Conservation (phyloP, 2,888 invertebrate genomes). For the Dolichopus griseipennis region DNA sequence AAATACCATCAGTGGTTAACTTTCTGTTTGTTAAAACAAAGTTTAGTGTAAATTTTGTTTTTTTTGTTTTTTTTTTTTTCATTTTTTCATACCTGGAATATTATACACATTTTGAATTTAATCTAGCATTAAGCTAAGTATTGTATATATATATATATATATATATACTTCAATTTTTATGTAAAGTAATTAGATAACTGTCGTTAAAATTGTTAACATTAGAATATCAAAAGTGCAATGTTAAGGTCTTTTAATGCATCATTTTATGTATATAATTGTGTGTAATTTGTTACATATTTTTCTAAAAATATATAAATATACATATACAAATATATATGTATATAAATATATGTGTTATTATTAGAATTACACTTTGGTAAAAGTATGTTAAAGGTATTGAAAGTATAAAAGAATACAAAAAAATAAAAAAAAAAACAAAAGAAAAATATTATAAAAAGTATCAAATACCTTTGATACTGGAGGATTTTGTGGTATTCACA, state of each 20-base stretch:
- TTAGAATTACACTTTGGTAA: too few relatives aligned
- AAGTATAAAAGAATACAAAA: not conserved
- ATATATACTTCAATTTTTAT: not conserved
- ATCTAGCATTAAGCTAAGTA: too few relatives aligned
- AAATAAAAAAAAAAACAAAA: too few relatives aligned
- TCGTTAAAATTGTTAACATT: conserved; percentile 1
- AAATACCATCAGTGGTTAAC: too few relatives aligned
- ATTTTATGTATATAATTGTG: not conserved
- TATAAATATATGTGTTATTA: too few relatives aligned
- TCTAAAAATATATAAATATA: not conserved
- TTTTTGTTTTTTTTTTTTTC: too few relatives aligned
- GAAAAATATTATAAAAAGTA: not conserved
- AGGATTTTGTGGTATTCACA: not conserved
- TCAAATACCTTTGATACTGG: conserved; percentile 3
- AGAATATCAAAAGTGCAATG: not conserved
- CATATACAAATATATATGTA: not conserved
- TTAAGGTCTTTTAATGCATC: not conserved
- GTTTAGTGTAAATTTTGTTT: too few relatives aligned
- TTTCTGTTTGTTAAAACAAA: too few relatives aligned
- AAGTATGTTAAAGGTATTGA: not conserved
- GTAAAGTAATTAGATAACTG: not conserved
- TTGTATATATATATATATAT: too few relatives aligned
- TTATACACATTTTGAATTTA: too few relatives aligned
- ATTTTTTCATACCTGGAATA: too few relatives aligned
- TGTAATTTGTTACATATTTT: too few relatives aligned